Percentiles rank a stretch among this genome's conserved stretches.
Conservation (phyloP, 2,113 vertebrate species). For the Podarcis cretensis region DNA sequence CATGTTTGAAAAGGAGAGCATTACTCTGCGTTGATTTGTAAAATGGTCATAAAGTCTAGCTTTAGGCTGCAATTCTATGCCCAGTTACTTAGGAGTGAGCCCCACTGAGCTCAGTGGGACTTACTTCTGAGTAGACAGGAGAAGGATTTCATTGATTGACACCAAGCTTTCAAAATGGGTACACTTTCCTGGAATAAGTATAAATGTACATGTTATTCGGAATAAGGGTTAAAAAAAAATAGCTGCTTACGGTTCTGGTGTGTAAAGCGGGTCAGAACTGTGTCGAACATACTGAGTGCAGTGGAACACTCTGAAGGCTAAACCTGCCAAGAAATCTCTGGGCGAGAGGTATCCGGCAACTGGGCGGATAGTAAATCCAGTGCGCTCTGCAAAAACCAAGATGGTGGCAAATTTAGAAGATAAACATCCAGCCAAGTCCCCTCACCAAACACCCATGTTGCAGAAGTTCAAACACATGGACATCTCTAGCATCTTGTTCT, state of each 20-base stretch:
- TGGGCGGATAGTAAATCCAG: slow-evolving; percentile 94
- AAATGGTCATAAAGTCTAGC: not conserved
- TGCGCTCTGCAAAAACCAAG: slow-evolving; percentile 81
- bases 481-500: not conserved
- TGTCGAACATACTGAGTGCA: slow-evolving; percentile 98
- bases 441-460: not conserved
- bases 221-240: not conserved
- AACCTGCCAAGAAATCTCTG: slow-evolving; percentile 94
- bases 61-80: not conserved
- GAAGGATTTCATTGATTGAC: too few species aligned
- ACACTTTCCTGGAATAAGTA: not conserved
- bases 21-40: not conserved
- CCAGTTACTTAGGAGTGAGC: too few species aligned
- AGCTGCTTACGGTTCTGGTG: slow-evolving; percentile 96
- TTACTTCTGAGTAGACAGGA: too few species aligned
- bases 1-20: slow-evolving; percentile 1
- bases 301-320: slow-evolving; percentile 98
- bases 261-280: slow-evolving; percentile 95
- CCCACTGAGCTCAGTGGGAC: too few species aligned
- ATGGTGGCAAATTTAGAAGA: not conserved
- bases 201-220: not conserved
- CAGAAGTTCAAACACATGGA: not conserved
- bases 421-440: not conserved
- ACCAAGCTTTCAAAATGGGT: not conserved
- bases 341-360: slow-evolving; percentile 97